Conservation (phyloP, 35 echinoderm and acorn worm species). For the Diadema setosum region DNA sequence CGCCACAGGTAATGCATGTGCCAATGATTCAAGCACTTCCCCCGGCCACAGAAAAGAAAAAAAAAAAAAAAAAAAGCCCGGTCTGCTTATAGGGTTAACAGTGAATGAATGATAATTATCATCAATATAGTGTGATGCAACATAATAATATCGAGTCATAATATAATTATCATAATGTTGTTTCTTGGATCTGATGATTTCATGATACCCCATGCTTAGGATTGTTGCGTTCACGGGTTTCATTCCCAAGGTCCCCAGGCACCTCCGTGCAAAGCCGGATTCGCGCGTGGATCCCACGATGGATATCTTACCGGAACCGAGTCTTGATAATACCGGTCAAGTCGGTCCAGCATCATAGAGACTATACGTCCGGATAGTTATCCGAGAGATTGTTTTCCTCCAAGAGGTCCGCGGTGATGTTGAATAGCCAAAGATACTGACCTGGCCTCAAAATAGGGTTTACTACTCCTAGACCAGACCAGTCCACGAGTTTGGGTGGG, state of each 20-base stretch:
- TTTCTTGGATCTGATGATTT: no score
- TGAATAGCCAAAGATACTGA: conserved; percentile 1
- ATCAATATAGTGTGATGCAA: no score
- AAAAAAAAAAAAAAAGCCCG: no score
- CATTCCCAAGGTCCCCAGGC: conserved; percentile 31
- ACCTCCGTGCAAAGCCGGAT: background rate
- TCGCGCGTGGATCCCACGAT: background rate
- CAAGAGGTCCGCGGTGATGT: background rate
- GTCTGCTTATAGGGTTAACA: no score
- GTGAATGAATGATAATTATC: no score
- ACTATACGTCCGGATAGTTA: background rate
- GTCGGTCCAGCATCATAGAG: background rate
- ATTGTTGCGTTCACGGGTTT: no score
- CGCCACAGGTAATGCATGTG: no score
- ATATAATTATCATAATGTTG: no score
- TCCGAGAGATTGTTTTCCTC: background rate
- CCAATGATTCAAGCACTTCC: no score
- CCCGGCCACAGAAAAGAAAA: no score
- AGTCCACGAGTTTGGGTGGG: background rate
- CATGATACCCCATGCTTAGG: no score
- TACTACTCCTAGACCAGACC: background rate
- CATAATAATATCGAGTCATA: no score
- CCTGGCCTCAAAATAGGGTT: background rate
- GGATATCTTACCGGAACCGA: conserved; percentile 6
- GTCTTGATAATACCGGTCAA: background rate